A percentile compares a stretch with the other conserved stretches of the same genome.
Conservation (phyloP, 2,797 vertebrate species). For the Tapera naevia region DNA sequence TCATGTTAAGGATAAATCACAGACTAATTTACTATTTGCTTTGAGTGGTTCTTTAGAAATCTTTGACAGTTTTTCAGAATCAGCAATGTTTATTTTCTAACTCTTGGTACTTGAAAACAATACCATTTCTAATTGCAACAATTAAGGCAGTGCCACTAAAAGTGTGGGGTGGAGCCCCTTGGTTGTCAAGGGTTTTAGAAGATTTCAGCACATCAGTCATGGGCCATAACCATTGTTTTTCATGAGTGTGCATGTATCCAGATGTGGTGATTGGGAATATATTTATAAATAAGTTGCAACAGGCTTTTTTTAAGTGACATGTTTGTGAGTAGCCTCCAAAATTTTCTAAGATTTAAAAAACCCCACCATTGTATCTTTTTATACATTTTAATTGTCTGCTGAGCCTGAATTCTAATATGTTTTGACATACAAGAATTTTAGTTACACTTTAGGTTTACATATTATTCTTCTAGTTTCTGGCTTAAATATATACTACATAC, state of each 20-base stretch:
- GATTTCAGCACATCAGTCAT: not conserved
- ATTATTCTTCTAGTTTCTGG: not conserved
- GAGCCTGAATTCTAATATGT: not conserved
- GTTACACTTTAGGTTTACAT: not conserved
- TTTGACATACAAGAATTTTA: not conserved
- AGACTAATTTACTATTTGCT: conserved; percentile 65
- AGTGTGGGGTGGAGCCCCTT: not conserved
- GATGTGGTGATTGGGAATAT: not conserved
- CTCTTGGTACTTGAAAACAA: not conserved
- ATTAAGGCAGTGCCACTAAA: not conserved
- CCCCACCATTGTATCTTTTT: not conserved
- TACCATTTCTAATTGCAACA: not conserved
- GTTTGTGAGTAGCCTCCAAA: not conserved
- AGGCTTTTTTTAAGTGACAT: not conserved
- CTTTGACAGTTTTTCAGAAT: conserved; percentile 41
- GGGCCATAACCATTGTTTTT: not conserved
- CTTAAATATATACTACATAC: not conserved
- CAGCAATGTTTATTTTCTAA: conserved; percentile 13
- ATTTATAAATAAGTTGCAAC: not conserved
- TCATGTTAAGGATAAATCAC: conserved; percentile 56
- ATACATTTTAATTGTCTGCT: not conserved
- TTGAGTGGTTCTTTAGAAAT: conserved; percentile 21
- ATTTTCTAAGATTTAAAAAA: not conserved
- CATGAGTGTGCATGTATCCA: not conserved
- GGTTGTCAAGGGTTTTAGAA: not conserved